Evolutionary conservation across 2,113 vertebrate genomes (phyloP), one percentile per base, ranked within the genome.

Genomic region (Solenodon paradoxus): DNA sequence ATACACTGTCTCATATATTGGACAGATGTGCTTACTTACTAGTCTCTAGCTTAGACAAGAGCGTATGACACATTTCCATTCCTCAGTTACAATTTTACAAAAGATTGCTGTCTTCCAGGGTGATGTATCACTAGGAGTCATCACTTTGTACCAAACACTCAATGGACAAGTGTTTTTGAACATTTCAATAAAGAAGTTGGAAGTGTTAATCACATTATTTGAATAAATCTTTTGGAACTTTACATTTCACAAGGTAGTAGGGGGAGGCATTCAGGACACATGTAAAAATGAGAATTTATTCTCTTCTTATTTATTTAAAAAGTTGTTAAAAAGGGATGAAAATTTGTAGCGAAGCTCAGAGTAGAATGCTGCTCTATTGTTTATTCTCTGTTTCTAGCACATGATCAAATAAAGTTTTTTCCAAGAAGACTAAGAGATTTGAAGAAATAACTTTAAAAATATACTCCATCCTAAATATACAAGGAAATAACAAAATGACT

Each of bases 391-490:
- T 64, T 90, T 88, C 38, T 64, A 49, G 68, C 77, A 80, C 59
- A 74, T 11, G 22, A 28, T 6, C 17, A 61, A 68, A n/a, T 61
- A n/a, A 28, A 79, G 42, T 59, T 53, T 66, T 10, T 90, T 7
- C 49, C 49, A 12, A 57, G 49, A 59, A 16, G 35, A 66, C 10
- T 47, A 63, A 85, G 24, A 93, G 7, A 75, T 59, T 53, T 84
- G 38, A 30, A 19, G 6, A 92, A 71, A 28, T 82, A 79, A 68
- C 74, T 72, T 77, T 32, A 78, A 71, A 82, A 90, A 68, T 79
- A 63, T 94, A 79, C 26, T 93, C 42, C 7, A 72, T 87, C 42
- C 35, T 61, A 30, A 69, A 75, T 77, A 40, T 10, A 83, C n/a
- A 72, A 77, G 42, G 11, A 24, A 59, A 77, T 17, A 86, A 35